Conservation (phyloP, 2,888 invertebrate species). For the Brenthis ino region DNA sequence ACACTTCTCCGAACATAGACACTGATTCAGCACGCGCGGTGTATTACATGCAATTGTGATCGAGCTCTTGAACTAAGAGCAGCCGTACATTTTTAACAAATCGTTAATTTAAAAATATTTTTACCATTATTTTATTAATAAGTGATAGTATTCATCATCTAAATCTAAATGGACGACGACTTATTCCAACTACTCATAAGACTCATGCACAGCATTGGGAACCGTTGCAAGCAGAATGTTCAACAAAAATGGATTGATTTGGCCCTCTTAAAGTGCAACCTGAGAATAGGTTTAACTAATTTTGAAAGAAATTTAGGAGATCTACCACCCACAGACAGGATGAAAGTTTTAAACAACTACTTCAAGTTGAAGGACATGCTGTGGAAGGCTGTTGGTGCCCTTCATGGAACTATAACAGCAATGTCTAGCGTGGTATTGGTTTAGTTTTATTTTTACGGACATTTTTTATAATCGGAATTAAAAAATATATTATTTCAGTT, state of each 20-base stretch:
- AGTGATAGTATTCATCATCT: background rate
- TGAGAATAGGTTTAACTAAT: slow-evolving; percentile 52
- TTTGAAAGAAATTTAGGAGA: slow-evolving; percentile 55
- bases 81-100: background rate
- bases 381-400: slow-evolving; percentile 64
- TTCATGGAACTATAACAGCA: slow-evolving; percentile 60
- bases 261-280: slow-evolving; percentile 56
- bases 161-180: slow-evolving; percentile 48
- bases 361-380: slow-evolving; percentile 57
- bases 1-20: slow-evolving; percentile 59
- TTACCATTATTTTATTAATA: background rate
- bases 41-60: slow-evolving; percentile 25
- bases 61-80: slow-evolving; percentile 4
- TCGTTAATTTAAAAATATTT: background rate
- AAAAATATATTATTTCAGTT: too few relatives aligned
- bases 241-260: slow-evolving; percentile 66
- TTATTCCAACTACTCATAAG: slow-evolving; percentile 46
- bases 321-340: slow-evolving; percentile 47
- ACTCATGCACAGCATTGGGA: slow-evolving; percentile 49
- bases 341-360: slow-evolving; percentile 53
- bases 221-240: slow-evolving; percentile 45
- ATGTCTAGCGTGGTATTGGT: slow-evolving; percentile 27
- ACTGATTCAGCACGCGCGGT: slow-evolving; percentile 52
- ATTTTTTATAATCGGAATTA: slow-evolving; percentile 19
- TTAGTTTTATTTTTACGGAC: background rate